Percentiles rank a stretch among this genome's conserved stretches.
Evolutionary conservation across 2,888 invertebrate species (phyloP).

Genomic region (Synergus gifuensis): DNA sequence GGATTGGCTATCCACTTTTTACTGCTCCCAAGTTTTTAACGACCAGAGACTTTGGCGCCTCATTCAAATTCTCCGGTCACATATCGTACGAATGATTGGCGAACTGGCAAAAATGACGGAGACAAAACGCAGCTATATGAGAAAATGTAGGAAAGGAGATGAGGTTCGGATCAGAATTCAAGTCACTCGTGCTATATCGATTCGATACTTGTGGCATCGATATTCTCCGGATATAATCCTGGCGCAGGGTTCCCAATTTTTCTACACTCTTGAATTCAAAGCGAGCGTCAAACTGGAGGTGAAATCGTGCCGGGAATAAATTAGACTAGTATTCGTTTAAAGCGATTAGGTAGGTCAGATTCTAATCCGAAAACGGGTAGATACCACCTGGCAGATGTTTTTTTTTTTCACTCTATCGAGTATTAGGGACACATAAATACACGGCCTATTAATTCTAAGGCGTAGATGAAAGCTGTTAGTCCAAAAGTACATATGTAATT

Average conservation of each 20-base stretch:
- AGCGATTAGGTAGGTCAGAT: conserved; percentile 66
- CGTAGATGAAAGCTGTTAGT: background rate
- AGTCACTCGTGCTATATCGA: conserved; percentile 18
- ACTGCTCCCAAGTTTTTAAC: conserved; percentile 17
- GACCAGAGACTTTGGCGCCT: conserved; percentile 13
- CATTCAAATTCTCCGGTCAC: conserved; percentile 29
- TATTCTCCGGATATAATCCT: conserved; percentile 42
- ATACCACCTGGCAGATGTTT: conserved; percentile 37
- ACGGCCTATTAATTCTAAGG: background rate
- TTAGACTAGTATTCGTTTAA: conserved; percentile 59
- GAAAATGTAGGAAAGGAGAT: conserved; percentile 11
- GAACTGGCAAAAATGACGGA: conserved; percentile 10
- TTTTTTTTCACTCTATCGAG: background rate
- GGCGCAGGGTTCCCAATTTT: conserved; percentile 46
- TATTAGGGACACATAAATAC: background rate
- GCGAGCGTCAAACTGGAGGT: conserved; percentile 47
- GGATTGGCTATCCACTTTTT: background rate
- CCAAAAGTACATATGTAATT: background rate
- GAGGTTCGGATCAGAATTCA: conserved; percentile 14
- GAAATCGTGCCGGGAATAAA: conserved; percentile 60
- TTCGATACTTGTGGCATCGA: conserved; percentile 35
- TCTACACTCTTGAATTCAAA: conserved; percentile 40
- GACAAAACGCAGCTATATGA: conserved; percentile 29
- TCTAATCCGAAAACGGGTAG: conserved; percentile 62
- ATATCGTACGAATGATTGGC: conserved; percentile 29